phyloP scores from a whole-genome alignment of 2,113 vertebrate species.

The Lanius ludovicianus region DNA sequence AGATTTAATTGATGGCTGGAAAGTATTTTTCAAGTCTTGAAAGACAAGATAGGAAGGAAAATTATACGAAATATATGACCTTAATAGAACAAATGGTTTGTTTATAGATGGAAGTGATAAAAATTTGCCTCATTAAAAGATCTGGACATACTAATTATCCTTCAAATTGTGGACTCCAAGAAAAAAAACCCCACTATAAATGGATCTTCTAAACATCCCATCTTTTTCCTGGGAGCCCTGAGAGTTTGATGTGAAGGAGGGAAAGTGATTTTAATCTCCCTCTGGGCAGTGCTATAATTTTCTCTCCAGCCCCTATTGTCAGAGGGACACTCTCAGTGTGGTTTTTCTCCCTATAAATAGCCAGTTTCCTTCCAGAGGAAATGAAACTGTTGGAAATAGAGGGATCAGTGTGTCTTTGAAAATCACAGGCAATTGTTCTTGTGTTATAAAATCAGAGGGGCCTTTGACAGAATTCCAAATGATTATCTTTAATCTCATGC shows the following conservation, averaged over 20 bases:
- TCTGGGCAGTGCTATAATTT: conserved; percentile 31
- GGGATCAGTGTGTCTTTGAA: conserved; percentile 69
- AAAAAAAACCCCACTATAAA: background rate
- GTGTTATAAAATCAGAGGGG: conserved; percentile 56
- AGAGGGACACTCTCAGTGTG: conserved; percentile 41
- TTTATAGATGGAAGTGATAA: background rate
- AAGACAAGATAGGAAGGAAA: background rate
- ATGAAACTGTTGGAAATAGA: conserved; percentile 59
- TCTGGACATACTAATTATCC: background rate
- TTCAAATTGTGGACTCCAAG: background rate
- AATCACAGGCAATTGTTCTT: conserved; percentile 73
- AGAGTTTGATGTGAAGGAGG: conserved; percentile 20
- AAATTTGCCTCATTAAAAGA: background rate
- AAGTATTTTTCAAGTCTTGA: background rate
- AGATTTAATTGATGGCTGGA: background rate
- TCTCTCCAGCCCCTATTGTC: conserved; percentile 62
- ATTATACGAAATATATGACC: accelerated
- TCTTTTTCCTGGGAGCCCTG: conserved; percentile 20
- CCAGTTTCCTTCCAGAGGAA: conserved; percentile 69
- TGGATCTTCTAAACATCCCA: background rate
- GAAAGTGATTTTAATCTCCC: conserved; percentile 29
- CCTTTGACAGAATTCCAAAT: conserved; percentile 65
- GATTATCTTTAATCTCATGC: conserved; percentile 51
- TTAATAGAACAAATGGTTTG: background rate
- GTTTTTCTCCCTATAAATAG: conserved; percentile 71